Conservation (phyloP, 2,113 vertebrate genomes). For the Silurus meridionalis region DNA sequence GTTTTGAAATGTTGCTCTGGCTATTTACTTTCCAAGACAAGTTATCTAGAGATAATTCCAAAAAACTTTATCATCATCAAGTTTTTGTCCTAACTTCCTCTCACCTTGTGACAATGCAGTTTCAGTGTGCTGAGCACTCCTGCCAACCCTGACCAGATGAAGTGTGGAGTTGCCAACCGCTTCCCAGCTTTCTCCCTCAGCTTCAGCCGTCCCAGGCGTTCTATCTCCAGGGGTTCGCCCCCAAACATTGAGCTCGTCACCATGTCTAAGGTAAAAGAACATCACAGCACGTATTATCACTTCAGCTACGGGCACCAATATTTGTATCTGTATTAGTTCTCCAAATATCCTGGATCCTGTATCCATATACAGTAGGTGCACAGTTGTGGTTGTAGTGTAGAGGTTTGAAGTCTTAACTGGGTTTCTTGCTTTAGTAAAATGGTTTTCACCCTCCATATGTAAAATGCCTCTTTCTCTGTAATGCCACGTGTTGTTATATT, state of each 20-base stretch:
- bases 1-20: no score
- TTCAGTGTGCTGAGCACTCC: conserved; percentile 53
- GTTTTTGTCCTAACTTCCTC: background rate
- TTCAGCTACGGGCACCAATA: background rate
- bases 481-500: no score
- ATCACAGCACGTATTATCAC: conserved; percentile 54
- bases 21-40: no score
- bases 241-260: conserved; percentile 63
- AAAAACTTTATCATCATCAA: background rate
- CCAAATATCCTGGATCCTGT: background rate
- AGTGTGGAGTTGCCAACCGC: conserved; percentile 49
- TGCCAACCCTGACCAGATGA: conserved; percentile 62
- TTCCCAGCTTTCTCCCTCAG: conserved; percentile 45
- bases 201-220: conserved; percentile 41
- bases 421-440: no score
- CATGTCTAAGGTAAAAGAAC: conserved; percentile 68
- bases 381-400: no score
- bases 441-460: no score
- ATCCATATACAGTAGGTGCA: no score
- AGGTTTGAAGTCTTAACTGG: no score
- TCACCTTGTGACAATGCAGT: background rate
- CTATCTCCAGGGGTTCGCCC: conserved; percentile 18
- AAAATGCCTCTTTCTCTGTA: no score
- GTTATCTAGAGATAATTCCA: background rate
- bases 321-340: background rate